These are phyloP conservation scores for Mercenaria mercenaria DNA, from an alignment of 1,140 invertebrate genomes.

Conservation along the genomic window DNA sequence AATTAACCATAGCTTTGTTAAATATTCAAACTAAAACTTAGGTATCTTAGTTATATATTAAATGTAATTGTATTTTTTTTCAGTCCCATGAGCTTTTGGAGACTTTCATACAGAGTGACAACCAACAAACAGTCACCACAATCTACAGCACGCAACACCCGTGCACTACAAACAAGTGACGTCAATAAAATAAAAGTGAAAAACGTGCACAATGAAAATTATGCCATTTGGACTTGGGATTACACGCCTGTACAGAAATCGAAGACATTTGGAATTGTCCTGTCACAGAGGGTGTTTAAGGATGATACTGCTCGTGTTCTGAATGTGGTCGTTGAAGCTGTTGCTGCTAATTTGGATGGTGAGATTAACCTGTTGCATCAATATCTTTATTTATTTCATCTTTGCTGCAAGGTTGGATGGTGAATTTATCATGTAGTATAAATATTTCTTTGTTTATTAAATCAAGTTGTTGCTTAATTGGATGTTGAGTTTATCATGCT, in stretches of 20 bases:
- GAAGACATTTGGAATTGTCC: constrained; percentile 37
- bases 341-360: constrained; percentile 8
- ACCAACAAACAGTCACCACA: background rate
- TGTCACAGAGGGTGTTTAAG: constrained; percentile 32
- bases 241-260: background rate
- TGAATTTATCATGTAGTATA: too few species aligned
- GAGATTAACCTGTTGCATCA: too few species aligned
- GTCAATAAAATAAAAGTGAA: constrained; percentile 2
- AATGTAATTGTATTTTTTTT: too few species aligned
- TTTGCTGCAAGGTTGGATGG: too few species aligned
- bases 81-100: too few species aligned
- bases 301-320: background rate
- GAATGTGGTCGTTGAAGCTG: background rate
- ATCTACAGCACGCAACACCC: constrained; percentile 43
- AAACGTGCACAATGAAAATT: background rate
- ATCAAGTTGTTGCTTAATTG: too few species aligned
- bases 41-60: too few species aligned
- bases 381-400: too few species aligned
- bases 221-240: background rate
- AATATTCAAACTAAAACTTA: too few species aligned
- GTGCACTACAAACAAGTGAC: background rate
- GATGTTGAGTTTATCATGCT: too few species aligned
- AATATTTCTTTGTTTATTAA: too few species aligned
- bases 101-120: constrained; percentile 5
- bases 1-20: too few species aligned